phyloP scores from a whole-genome alignment of 2,797 vertebrate genomes.

The Melanotaenia nigrans region DNA sequence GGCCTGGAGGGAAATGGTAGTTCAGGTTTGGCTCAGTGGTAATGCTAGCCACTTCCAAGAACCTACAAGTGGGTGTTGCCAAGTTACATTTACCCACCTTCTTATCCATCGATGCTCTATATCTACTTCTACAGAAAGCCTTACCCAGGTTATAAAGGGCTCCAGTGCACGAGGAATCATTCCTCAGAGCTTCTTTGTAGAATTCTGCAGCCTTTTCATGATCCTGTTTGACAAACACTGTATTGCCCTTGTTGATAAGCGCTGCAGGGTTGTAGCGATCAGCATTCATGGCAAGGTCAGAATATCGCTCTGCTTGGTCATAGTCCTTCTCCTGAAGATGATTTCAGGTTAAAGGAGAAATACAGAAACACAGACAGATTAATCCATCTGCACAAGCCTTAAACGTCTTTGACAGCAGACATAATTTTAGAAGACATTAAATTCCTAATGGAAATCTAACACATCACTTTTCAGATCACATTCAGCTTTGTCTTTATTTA shows the following conservation, averaged over 20 bases:
- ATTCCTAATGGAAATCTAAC: not conserved
- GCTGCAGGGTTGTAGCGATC: conserved; percentile 96
- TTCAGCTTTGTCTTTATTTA: no score
- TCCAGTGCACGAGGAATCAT: conserved; percentile 97
- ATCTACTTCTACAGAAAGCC: not conserved
- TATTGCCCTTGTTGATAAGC: conserved; percentile 97
- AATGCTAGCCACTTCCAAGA: not conserved
- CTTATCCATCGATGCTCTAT: not conserved
- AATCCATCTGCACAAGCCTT: not conserved
- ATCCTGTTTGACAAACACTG: conserved; percentile 89
- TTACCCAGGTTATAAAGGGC: conserved; percentile 95
- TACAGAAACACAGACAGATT: not conserved
- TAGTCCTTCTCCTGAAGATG: conserved; percentile 90
- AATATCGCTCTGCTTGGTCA: conserved; percentile 90
- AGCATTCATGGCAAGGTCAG: conserved; percentile 93
- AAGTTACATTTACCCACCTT: not conserved
- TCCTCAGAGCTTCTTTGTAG: conserved; percentile 95
- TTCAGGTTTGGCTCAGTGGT: not conserved
- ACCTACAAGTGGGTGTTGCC: not conserved
- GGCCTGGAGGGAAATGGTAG: conserved; percentile 78
- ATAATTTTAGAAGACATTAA: no score
- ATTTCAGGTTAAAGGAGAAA: not conserved
- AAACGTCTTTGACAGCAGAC: no score
- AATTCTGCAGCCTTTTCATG: conserved; percentile 95
- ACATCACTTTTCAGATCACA: not conserved